Percentiles rank a stretch among this genome's conserved stretches.
These are phyloP conservation scores for Calyptomena viridis DNA, from an alignment of 2,113 vertebrate species.

Conservation along the genomic window DNA sequence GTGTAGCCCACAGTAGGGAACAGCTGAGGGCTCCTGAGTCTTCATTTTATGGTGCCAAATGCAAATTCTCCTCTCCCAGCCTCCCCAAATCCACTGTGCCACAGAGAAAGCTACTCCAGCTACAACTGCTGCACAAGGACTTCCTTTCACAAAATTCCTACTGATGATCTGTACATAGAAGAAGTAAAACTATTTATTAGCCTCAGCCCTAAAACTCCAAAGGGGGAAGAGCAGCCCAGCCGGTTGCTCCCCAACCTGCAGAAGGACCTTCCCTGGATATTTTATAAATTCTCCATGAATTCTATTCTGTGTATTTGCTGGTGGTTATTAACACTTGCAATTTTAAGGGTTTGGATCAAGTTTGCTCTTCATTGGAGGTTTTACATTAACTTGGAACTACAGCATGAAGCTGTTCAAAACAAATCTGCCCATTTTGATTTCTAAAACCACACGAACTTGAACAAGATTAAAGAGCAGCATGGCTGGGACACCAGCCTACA, in stretches of 20 bases:
- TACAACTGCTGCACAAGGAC: not conserved
- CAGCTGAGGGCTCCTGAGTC: not conserved
- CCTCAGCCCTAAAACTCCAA: not conserved
- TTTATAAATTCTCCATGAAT: not conserved
- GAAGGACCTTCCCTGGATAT: not conserved
- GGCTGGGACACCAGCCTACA: not conserved
- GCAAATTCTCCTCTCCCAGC: not conserved
- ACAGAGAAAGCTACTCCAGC: not conserved
- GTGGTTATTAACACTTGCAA: not conserved
- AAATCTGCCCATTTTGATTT: not conserved
- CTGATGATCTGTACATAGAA: not conserved
- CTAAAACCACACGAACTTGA: not conserved
- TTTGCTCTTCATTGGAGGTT: not conserved
- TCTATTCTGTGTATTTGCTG: not conserved
- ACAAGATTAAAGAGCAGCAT: not conserved
- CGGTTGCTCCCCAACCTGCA: accelerated
- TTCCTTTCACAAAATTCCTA: not conserved
- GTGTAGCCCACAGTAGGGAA: accelerated
- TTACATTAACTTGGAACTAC: not conserved
- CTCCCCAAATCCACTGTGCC: not conserved
- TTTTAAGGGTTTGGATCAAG: not conserved
- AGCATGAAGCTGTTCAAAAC: not conserved
- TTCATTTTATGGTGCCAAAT: not conserved
- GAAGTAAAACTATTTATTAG: not conserved
- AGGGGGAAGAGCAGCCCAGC: not conserved